Evolutionary conservation across 2,888 invertebrate genomes (phyloP).

Genomic region (Aphidoletes aphidimyza): DNA sequence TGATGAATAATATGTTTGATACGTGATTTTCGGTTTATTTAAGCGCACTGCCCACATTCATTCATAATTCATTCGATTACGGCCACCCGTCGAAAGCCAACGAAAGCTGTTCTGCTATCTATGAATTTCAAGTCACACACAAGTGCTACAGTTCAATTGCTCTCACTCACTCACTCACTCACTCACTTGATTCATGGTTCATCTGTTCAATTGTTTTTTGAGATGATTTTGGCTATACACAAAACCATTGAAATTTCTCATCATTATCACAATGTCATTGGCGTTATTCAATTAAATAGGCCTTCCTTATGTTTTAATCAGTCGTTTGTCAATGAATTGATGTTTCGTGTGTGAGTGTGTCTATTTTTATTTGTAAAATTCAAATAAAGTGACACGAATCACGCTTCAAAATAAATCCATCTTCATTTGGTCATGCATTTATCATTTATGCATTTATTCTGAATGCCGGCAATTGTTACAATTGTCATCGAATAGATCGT

Average conservation of each 20-base stretch:
- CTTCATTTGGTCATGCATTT: not conserved
- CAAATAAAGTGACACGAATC: too few relatives aligned
- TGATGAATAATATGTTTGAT: slow-evolving; percentile 51
- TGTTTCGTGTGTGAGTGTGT: not conserved
- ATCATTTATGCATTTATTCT: not conserved
- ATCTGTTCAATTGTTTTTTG: not conserved
- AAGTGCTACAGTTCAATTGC: not conserved
- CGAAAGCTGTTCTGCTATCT: too few relatives aligned
- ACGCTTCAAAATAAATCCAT: slow-evolving; percentile 16
- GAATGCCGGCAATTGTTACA: not conserved
- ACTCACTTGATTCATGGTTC: too few relatives aligned
- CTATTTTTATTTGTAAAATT: not conserved
- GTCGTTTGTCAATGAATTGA: not conserved
- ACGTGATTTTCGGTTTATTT: slow-evolving; percentile 43
- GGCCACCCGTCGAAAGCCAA: too few relatives aligned
- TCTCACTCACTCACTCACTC: not conserved
- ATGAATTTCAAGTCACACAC: too few relatives aligned
- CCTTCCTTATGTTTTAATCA: not conserved
- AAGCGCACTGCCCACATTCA: slow-evolving; percentile 24
- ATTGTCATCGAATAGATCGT: not conserved
- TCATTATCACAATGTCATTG: slow-evolving; percentile 17
- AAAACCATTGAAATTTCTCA: slow-evolving; percentile 12
- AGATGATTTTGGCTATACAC: slow-evolving; percentile 20
- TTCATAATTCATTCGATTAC: slow-evolving; percentile 47
- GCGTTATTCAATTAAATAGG: slow-evolving; percentile 33